Evolutionary conservation across 2,797 vertebrate genomes (phyloP), one percentile per base, ranked within the genome.

Genomic region (Serranus cabrilla): DNA sequence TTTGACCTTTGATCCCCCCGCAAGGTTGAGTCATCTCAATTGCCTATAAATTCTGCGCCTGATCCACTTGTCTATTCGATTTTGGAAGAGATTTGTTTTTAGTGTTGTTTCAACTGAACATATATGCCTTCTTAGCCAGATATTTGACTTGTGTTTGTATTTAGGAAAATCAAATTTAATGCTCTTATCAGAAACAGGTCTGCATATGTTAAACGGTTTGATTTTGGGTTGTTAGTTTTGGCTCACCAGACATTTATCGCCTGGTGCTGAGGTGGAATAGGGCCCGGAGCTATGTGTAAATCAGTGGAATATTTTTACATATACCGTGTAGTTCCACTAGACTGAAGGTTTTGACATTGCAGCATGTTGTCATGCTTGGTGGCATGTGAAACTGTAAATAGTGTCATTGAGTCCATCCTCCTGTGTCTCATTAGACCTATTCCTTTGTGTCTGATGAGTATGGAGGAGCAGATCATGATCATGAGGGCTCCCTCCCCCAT

Each of bases 391-490:
- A 20, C 18, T 49, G 18, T 66, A 42, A 59, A 76, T 47, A 16
- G 55, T 60, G 61, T 45, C 23, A 57, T 55, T 10, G 42, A 75
- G 75, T 54, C 52, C 66, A 12, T 62, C 60, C 66, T 51, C 49
- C 64, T 80, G 74, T 71, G 75, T 67, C 69, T 85, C 62, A 83
- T 89, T 80, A 78, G 67, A 59, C 11, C 51, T 55, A 2, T 60
- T 83, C 80, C 76, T 87, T 86, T 86, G 84, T 91, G 85, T 90
- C 80, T 91, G 71, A 88, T 72, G 75, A 76, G 54, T 56, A 47
- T 57, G 69, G 57, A 83, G 54, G 61, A 87, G 73, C 75, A 64
- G 63, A 86, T 79, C 17, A 58, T 70, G 63, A 86, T 79, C 17
- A 58, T 70, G 25, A 74, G 13, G 56, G n/a, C 77, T 83, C 90